Percentiles rank a stretch among this genome's conserved stretches.
These are phyloP conservation scores for Psittacula derbiana DNA, from an alignment of 2,797 vertebrate species.

Conservation along the genomic window DNA sequence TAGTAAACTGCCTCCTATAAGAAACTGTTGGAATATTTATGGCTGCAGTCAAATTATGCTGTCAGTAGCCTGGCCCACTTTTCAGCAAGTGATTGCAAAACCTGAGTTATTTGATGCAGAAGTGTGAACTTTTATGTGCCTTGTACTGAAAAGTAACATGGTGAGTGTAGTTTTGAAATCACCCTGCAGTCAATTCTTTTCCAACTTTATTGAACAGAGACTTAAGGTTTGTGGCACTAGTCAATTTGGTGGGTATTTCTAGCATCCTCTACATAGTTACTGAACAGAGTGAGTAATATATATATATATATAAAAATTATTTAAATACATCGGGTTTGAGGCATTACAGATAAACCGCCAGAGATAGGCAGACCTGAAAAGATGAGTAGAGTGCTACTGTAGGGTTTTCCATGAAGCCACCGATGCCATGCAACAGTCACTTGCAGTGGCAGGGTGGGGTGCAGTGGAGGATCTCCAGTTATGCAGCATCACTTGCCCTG, in stretches of 20 bases:
- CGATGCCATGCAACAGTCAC: accelerated
- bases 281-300: background rate
- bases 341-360: background rate
- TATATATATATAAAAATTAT: background rate
- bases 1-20: background rate
- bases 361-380: background rate
- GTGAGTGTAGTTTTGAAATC: background rate
- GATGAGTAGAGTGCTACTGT: background rate
- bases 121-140: background rate
- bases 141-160: accelerated
- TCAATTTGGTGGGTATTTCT: background rate
- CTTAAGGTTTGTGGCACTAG: background rate
- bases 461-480: background rate
- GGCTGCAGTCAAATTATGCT: background rate
- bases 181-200: background rate
- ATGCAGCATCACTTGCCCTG: background rate
- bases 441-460: background rate
- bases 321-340: accelerated
- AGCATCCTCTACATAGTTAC: background rate
- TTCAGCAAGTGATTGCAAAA: background rate
- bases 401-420: background rate
- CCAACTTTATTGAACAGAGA: background rate
- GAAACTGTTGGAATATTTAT: background rate
- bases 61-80: background rate
- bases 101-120: background rate